Conservation (phyloP, 2,888 invertebrate genomes). For the Scaptodrosophila latifasciaeformis region DNA sequence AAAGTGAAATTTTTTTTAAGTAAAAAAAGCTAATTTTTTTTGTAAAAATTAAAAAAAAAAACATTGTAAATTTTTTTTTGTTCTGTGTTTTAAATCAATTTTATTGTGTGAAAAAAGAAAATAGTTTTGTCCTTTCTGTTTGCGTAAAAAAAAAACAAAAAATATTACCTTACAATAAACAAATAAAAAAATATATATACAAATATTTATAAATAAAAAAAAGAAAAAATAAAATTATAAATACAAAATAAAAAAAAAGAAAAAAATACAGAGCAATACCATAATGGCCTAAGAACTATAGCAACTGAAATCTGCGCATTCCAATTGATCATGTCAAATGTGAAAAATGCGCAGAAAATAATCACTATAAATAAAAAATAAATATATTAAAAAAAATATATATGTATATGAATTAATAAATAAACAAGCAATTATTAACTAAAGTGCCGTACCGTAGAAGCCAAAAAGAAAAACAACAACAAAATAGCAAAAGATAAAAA, state of each 20-base stretch:
- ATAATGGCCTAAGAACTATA: conserved; percentile 51
- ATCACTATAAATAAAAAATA: background rate
- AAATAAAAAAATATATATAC: conserved; percentile 6
- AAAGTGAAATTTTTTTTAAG: no score
- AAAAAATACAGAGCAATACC: conserved; percentile 45
- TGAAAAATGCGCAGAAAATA: background rate
- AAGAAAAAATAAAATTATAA: background rate
- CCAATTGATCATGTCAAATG: background rate
- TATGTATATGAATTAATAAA: background rate
- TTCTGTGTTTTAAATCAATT: background rate
- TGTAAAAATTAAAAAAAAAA: background rate
- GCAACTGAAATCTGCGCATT: background rate
- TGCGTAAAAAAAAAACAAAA: background rate
- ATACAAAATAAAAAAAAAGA: conserved; percentile 20
- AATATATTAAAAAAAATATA: background rate
- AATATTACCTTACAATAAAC: background rate
- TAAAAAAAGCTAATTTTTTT: background rate
- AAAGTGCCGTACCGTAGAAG: background rate
- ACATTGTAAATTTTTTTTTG: no score
- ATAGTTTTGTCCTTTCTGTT: no score
- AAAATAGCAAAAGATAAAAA: background rate
- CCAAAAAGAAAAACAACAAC: background rate
- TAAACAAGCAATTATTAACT: background rate
- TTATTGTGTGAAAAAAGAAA: background rate
- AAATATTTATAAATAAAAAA: background rate